Base-by-base conservation (phyloP, 2,888 invertebrate species). In the Leptopterna dolabrata region DNA sequence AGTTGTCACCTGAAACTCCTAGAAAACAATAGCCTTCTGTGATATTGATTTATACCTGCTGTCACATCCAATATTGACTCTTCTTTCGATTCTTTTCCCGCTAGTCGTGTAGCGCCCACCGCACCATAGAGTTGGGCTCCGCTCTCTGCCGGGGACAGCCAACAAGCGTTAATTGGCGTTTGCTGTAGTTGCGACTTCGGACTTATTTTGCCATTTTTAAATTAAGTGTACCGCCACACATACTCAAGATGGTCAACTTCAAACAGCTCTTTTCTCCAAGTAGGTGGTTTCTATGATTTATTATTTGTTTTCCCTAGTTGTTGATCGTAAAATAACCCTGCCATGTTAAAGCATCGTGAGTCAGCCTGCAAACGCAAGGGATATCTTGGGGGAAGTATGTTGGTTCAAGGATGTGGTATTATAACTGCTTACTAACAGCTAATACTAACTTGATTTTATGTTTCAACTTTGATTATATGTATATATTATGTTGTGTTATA, bases 191-290 rank as follows among this genome's bases (percentile, higher is more conserved):
- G 63, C 63, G 63, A 63, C 63, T 63, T 63, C 63, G 63, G 63
- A 63, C 63, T 63, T 63, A 11, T 63, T 63, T 63, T 63, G 63
- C 63, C 63, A 63, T 19, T 63, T 63, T 63, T 63, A 19, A 55
- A 24, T 63, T 63, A 24, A 24, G n/a, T 63, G 63, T 63, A 63
- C 63, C 24, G 19, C 63, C 63, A 24, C 63, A 11, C 63, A 24
- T 63, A 14, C n/a, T 0, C 78, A 47, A 78, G 47, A 81, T 81
- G 81, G 81, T 81, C 81, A 81, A 81, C 81, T 55, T 81, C 81
- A 81, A 81, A 63, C 81, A 81, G 55, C 51, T 81, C 16, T 81
- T 81, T 81, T 81, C 81, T 81, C 81, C 81, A 81, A 81, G 81
- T 81, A 81, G 81, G 81, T 81, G 81, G 41, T 78, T 41, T 19